Base-by-base conservation (phyloP, 1,140 invertebrate genomes). In the Hycleus phaleratus region DNA sequence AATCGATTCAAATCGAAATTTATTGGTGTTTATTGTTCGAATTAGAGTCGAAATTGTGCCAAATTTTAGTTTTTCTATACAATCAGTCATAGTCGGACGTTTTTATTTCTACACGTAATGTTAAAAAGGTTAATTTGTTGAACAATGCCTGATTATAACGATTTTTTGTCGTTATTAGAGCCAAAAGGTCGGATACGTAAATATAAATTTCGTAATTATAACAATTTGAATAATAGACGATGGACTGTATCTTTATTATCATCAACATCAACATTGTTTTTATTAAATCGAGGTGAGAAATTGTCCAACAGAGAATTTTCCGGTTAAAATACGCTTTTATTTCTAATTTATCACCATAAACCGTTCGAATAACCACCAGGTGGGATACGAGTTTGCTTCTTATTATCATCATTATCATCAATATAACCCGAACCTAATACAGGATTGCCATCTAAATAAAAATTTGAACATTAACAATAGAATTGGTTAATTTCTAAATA, bases 301-400 rank as follows among this genome's bases (percentile, higher is more conserved):
- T 32, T 32, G 4, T 32, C 32, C 1, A 32, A 32, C 32, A 32
- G 7, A 32, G 4, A 32, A 32, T 32, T 32, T 32, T 32, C 32
- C 4, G 7, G 4, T 7, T 7, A 7, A 32, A 32, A 32, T 32
- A 18, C 18, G 18, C 18, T 18, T 18, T 18, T 18, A 18, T 18
- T 18, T 18, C 18, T 32, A 32, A 32, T 32, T 7, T 32, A 42
- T 69, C 55, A 70, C 78, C 78, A 80, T 44, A 80, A 69, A 45
- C 76, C 76, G 49, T 77, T 75, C 3, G 78, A 79, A 61, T 71
- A 79, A 39, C 78, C 78, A 58, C 78, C 78, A 24, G 61, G 63
- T 56, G 63, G 64, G 26, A 68, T 62, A 38, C 65, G 61, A 7
- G 50, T 26, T 9, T 25, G 12, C 4, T 26, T 24, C 48, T 50